Base-by-base conservation (phyloP, 2,888 invertebrate genomes). In the Crocallis elinguaria region DNA sequence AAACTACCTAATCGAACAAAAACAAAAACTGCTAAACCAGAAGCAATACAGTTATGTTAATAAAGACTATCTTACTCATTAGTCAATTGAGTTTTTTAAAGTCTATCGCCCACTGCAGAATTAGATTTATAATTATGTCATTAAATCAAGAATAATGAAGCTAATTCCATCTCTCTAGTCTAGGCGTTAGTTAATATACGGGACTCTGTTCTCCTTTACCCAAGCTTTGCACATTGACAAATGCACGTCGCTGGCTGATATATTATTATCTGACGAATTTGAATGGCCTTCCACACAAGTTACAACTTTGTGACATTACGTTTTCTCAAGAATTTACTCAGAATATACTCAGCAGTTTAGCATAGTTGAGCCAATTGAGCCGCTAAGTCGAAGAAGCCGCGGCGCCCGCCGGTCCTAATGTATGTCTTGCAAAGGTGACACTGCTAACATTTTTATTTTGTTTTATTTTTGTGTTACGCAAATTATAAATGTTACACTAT, bases 11-110 rank as follows among this genome's bases (percentile, higher is more conserved):
- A 5, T 4, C 19, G 19, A n/a, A 25, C 2, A 9, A 9, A 35
- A 11, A 17, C 35, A 35, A 35, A 33, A 35, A 12, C 29, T 29
- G 29, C 12, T 1, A 33, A 33, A 33, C 12, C 2, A 17, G 19
- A 37, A 23, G 19, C 23, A 23, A 7, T 37, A 25, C 37, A 37
- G 37, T 37, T 29, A 41, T 17, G 41, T 30, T 17, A 41, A 41
- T 29, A 30, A 9, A 42, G 33, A 21, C 37, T 23, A 37, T 43
- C 35, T 45, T 6, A 19, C 17, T 23, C 14, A 50, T 50, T 50
- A 45, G 30, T 49, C 49, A 43, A 54, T 50, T 54, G 44, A 53
- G 43, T 54, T 49, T 37, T 48, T 38, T 25, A n/a, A 25, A 39
- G 38, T 49, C 43, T 19, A 29, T 17, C 21, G 32, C 7, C 44